A percentile compares a stretch with the other conserved stretches of the same genome.
These are phyloP conservation scores for Lasius fuliginosus DNA, from an alignment of 2,888 invertebrate genomes.

Conservation along the genomic window DNA sequence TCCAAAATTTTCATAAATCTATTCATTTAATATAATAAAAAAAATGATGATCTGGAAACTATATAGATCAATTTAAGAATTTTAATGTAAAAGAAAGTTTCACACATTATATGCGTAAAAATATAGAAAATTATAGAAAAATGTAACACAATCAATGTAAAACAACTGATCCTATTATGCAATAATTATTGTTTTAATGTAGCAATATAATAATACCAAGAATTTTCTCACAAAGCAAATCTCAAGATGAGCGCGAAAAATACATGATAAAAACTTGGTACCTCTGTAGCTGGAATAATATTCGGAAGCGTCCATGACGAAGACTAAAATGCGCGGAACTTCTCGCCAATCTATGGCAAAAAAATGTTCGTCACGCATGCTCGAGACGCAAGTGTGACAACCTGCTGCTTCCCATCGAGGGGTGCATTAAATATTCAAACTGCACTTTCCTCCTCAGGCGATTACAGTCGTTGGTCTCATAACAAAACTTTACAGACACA, in stretches of 20 bases:
- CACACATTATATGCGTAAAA: neutral
- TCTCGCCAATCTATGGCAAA: neutral
- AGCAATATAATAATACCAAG: neutral
- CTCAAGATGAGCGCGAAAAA: neutral
- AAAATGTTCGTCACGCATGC: conserved; percentile 1
- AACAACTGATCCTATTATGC: neutral
- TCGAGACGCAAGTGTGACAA: neutral
- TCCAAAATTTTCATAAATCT: neutral
- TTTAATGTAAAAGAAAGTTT: neutral
- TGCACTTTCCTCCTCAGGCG: neutral
- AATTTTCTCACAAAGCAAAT: neutral
- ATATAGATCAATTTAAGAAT: neutral
- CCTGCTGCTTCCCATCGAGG: neutral
- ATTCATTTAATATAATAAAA: neutral
- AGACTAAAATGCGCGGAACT: neutral
- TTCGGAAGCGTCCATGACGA: conserved; percentile 2
- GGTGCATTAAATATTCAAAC: conserved; percentile 33
- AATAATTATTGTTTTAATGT: neutral
- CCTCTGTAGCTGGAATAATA: conserved; percentile 17
- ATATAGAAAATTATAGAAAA: neutral
- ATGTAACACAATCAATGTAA: neutral
- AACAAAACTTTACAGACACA: neutral
- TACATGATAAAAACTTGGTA: neutral
- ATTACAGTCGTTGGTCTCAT: neutral
- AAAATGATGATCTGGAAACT: neutral